These are phyloP conservation scores for Numida meleagris DNA, from an alignment of 2,113 vertebrate species.

Conservation along the genomic window DNA sequence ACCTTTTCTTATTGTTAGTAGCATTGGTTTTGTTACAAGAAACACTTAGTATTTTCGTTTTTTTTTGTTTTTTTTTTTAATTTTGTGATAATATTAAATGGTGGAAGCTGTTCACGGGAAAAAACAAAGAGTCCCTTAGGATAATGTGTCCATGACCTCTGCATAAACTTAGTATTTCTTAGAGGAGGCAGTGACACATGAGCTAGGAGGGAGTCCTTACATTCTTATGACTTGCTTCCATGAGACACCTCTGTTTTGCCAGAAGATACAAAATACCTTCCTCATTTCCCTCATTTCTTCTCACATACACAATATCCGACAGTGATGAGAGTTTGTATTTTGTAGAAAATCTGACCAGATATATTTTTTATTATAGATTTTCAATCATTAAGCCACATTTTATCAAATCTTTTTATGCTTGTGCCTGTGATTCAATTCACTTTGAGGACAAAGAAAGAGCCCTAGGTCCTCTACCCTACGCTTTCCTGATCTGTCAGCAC, in stretches of 20 bases:
- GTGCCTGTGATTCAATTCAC: background rate
- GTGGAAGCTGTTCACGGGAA: background rate
- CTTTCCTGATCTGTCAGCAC: constrained; percentile 35
- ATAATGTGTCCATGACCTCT: background rate
- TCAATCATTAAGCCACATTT: background rate
- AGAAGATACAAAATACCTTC: background rate
- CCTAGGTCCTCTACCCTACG: background rate
- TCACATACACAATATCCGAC: background rate
- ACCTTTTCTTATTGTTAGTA: background rate
- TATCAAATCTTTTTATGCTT: background rate
- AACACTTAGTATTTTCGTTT: accelerated
- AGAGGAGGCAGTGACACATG: background rate
- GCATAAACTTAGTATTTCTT: background rate
- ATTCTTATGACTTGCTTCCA: background rate
- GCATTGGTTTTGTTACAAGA: background rate
- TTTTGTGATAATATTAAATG: background rate
- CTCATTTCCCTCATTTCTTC: background rate
- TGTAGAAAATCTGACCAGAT: background rate
- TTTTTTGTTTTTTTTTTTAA: background rate
- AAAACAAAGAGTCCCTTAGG: background rate
- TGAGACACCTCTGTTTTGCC: background rate
- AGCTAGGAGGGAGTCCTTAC: background rate
- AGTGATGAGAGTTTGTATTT: accelerated
- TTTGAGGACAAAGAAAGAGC: background rate
- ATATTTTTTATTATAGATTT: background rate